A percentile compares a stretch with the other conserved stretches of the same genome.
phyloP scores from a whole-genome alignment of 1,140 invertebrate species.

The Atta texana region DNA sequence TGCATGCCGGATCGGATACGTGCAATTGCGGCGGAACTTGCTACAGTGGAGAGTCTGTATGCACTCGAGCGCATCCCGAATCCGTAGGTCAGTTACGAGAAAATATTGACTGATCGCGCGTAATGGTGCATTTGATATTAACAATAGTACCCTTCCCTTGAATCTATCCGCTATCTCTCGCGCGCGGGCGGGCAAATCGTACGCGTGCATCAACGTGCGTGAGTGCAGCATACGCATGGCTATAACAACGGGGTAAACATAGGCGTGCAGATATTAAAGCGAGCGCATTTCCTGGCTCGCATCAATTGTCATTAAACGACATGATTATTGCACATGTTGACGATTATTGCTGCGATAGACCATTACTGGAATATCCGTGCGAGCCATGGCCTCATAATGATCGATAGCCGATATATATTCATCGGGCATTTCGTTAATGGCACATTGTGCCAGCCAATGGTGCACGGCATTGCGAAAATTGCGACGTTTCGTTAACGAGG shows the following conservation, averaged over 20 bases:
- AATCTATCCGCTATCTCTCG: slow-evolving; percentile 27
- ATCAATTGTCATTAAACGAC: slow-evolving; percentile 86
- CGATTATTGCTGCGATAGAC: slow-evolving; percentile 82
- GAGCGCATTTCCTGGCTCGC: slow-evolving; percentile 78
- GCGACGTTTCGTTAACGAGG: slow-evolving; percentile 67
- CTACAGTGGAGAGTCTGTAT: slow-evolving; percentile 15
- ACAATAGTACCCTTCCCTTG: slow-evolving; percentile 65
- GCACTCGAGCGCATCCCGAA: slow-evolving; percentile 37
- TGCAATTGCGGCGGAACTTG: slow-evolving; percentile 46
- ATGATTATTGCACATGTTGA: slow-evolving; percentile 84
- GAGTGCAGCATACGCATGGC: neutral
- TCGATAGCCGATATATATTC: slow-evolving; percentile 79
- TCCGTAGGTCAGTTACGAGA: slow-evolving; percentile 73
- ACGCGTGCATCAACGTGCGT: neutral
- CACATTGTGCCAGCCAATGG: slow-evolving; percentile 69
- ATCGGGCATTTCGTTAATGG: slow-evolving; percentile 82
- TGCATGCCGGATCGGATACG: slow-evolving; percentile 40
- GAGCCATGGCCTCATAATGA: slow-evolving; percentile 76
- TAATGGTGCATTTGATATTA: slow-evolving; percentile 66
- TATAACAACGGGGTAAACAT: slow-evolving; percentile 51
- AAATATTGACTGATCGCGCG: slow-evolving; percentile 77
- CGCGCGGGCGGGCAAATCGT: neutral
- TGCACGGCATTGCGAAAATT: slow-evolving; percentile 62
- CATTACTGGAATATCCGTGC: slow-evolving; percentile 80
- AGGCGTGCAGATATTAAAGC: slow-evolving; percentile 70